phyloP scores from a whole-genome alignment of 2,888 invertebrate genomes.

The Stenoptilia bipunctidactyla region DNA sequence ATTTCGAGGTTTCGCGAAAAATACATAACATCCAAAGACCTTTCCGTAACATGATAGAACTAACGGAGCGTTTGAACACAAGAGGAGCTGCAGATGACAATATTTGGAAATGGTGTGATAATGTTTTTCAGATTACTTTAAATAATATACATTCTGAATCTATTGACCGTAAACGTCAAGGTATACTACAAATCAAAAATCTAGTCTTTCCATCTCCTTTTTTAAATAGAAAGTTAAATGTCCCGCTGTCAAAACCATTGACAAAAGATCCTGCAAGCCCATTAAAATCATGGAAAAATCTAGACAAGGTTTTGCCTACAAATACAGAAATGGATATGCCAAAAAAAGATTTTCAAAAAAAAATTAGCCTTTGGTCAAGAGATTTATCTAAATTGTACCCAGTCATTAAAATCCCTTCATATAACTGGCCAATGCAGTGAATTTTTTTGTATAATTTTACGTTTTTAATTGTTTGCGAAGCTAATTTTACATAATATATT shows the following conservation, averaged over 20 bases:
- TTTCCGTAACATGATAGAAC: slow-evolving; percentile 26
- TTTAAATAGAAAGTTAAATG: slow-evolving; percentile 27
- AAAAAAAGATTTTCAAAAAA: too few species aligned
- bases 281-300: too few species aligned
- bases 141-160: slow-evolving; percentile 12
- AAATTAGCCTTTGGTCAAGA: too few species aligned
- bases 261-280: slow-evolving; percentile 30
- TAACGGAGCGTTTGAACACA: slow-evolving; percentile 32
- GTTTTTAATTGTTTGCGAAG: too few species aligned
- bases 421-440: too few species aligned
- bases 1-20: too few species aligned
- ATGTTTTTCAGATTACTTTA: slow-evolving; percentile 23
- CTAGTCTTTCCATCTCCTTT: slow-evolving; percentile 39
- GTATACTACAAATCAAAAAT: slow-evolving; percentile 13
- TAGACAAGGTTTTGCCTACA: too few species aligned
- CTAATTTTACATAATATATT: too few species aligned
- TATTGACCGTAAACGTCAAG: slow-evolving; percentile 14
- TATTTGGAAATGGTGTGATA: slow-evolving; percentile 46
- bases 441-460: not conserved
- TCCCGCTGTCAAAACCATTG: slow-evolving; percentile 36
- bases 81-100: slow-evolving; percentile 51
- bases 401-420: not conserved
- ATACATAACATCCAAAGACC: too few species aligned
- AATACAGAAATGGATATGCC: too few species aligned
- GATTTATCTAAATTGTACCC: too few species aligned